Conservation (phyloP, 2,113 vertebrate species). For the Hyla sarda region DNA sequence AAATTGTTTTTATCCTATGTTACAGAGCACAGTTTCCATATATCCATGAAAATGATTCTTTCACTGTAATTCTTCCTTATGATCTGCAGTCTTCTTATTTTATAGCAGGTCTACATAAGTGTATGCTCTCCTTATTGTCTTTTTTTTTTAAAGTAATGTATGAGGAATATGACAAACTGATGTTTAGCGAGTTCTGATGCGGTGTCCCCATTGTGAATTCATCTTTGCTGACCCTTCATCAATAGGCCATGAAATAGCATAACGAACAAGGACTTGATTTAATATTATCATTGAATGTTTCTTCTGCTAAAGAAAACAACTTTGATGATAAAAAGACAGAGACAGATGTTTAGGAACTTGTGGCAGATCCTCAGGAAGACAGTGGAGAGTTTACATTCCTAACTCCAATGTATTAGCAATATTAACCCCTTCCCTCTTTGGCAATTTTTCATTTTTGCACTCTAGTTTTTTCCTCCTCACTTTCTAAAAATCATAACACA, state of each 20-base stretch:
- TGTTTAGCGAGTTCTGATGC: neutral
- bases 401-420: neutral
- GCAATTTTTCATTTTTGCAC: too few species aligned
- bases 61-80: constrained; percentile 31
- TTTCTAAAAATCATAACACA: too few species aligned
- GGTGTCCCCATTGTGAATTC: neutral
- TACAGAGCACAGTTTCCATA: constrained; percentile 21
- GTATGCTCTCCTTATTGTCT: neutral
- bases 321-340: neutral
- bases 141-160: neutral
- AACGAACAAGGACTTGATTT: neutral
- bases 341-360: neutral
- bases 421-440: too few species aligned
- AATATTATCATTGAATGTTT: neutral
- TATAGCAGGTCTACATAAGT: neutral
- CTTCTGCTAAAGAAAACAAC: neutral
- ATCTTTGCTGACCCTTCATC: neutral
- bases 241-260: neutral
- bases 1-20: constrained; percentile 45
- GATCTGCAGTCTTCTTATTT: neutral
- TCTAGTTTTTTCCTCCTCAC: too few species aligned
- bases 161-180: neutral
- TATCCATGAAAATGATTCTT: constrained; percentile 31
- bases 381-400: neutral
- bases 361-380: neutral